phyloP scores from a whole-genome alignment of 2,113 vertebrate species.

The Meleagris gallopavo region DNA sequence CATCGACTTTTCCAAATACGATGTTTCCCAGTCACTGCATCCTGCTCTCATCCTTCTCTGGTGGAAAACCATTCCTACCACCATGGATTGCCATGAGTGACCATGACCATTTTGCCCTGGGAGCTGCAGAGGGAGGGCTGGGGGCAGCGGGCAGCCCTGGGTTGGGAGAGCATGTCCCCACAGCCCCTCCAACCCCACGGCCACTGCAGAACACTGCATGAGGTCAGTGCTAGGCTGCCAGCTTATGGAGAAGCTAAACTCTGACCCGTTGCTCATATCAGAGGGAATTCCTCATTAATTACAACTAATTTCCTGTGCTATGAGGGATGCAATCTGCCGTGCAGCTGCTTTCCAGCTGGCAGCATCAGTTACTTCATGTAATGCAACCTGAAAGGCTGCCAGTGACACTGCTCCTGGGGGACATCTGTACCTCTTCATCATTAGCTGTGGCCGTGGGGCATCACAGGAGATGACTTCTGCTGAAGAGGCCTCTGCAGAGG shows the following conservation, averaged over 20 bases:
- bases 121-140: background rate
- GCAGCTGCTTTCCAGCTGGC: background rate
- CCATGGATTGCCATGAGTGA: background rate
- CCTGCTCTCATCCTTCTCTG: background rate
- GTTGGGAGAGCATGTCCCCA: background rate
- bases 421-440: accelerated
- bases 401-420: background rate
- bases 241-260: background rate
- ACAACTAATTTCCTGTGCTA: background rate
- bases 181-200: accelerated
- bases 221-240: background rate
- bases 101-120: background rate
- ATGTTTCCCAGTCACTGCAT: background rate
- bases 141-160: accelerated
- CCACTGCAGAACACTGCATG: background rate
- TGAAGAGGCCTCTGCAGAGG: background rate
- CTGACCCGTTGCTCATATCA: background rate
- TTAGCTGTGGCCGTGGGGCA: background rate
- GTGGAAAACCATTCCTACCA: background rate
- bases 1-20: accelerated
- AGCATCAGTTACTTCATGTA: background rate
- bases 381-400: background rate
- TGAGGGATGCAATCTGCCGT: background rate
- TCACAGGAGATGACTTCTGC: background rate
- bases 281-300: background rate